These are phyloP conservation scores for Therioaphis trifolii DNA, from an alignment of 2,888 invertebrate genomes.

Conservation along the genomic window DNA sequence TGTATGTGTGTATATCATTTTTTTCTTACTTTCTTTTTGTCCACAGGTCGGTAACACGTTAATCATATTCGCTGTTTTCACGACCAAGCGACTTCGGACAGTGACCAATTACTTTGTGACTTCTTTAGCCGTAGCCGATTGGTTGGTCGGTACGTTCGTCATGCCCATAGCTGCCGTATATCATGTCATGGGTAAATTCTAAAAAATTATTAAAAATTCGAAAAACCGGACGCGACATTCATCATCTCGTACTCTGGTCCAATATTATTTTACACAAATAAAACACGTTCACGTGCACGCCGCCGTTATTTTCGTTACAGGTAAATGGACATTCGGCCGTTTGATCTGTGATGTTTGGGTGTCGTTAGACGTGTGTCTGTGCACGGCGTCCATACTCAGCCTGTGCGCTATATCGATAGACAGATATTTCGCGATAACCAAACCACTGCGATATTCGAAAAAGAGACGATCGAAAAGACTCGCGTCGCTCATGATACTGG, in stretches of 20 bases:
- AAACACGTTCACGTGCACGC: too few species aligned
- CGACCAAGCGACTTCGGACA: conserved; percentile 86
- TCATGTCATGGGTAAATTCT: conserved; percentile 80
- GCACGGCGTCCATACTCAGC: conserved; percentile 92
- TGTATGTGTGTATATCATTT: not conserved
- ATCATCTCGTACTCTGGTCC: too few species aligned
- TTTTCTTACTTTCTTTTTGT: not conserved
- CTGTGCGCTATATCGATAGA: conserved; percentile 92
- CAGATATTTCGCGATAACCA: conserved; percentile 92
- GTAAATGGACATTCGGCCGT: conserved; percentile 90
- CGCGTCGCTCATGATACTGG: conserved; percentile 86
- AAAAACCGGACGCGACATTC: too few species aligned
- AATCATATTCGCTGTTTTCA: conserved; percentile 89
- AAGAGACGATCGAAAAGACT: conserved; percentile 86
- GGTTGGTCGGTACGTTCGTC: conserved; percentile 91
- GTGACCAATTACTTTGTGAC: conserved; percentile 97
- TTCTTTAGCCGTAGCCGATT: conserved; percentile 92
- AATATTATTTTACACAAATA: conserved; percentile 7
- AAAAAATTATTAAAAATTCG: too few species aligned
- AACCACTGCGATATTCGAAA: conserved; percentile 90
- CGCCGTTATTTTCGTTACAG: too few species aligned
- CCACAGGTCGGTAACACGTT: conserved; percentile 83
- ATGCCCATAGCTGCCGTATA: conserved; percentile 95
- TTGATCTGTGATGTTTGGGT: conserved; percentile 92
- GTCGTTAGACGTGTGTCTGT: conserved; percentile 90